These are phyloP conservation scores for Bombycilla garrulus DNA, from an alignment of 2,113 vertebrate genomes.

Conservation along the genomic window DNA sequence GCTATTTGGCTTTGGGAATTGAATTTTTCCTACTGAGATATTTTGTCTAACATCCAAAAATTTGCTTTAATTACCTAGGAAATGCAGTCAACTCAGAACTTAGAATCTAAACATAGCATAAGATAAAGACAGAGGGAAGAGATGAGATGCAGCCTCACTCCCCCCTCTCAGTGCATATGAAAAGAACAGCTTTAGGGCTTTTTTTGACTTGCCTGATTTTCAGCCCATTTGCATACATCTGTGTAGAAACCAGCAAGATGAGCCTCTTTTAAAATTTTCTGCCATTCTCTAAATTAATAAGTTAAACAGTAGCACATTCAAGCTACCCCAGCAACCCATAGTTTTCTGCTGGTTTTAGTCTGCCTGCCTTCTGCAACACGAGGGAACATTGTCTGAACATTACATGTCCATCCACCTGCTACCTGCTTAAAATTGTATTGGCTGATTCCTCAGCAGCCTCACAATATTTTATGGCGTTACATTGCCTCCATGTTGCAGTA, in stretches of 20 bases:
- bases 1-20: slow-evolving; percentile 65
- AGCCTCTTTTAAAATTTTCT: slow-evolving; percentile 32
- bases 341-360: not conserved
- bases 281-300: slow-evolving; percentile 48
- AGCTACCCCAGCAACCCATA: slow-evolving; percentile 13
- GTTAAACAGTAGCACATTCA: slow-evolving; percentile 33
- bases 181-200: slow-evolving; percentile 63
- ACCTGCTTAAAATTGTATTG: not conserved
- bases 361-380: not conserved
- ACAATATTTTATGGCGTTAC: not conserved
- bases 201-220: slow-evolving; percentile 63
- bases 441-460: not conserved
- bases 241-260: slow-evolving; percentile 47
- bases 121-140: slow-evolving; percentile 66
- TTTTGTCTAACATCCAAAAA: slow-evolving; percentile 68
- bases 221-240: slow-evolving; percentile 63
- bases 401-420: not conserved
- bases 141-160: slow-evolving; percentile 47
- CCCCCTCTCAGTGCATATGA: slow-evolving; percentile 35
- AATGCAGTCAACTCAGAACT: slow-evolving; percentile 60
- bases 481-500: not conserved
- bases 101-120: slow-evolving; percentile 63
- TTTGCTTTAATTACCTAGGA: slow-evolving; percentile 69
- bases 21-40: slow-evolving; percentile 62
- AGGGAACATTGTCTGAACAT: not conserved